These are phyloP conservation scores for Scytalopus superciliaris DNA, from an alignment of 2,113 vertebrate genomes.

Conservation along the genomic window DNA sequence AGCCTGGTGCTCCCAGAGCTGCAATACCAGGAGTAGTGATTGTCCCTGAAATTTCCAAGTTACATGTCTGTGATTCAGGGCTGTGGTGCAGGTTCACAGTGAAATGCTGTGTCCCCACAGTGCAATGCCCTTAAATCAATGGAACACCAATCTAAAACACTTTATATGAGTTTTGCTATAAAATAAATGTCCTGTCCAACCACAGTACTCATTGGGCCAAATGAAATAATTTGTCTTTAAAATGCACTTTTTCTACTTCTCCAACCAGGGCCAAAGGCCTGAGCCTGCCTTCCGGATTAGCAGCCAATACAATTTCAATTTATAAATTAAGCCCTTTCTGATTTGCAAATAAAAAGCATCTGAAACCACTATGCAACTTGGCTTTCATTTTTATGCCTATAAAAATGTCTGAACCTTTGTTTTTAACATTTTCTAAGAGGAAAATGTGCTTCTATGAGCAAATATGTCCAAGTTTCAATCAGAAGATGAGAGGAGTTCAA, in stretches of 20 bases:
- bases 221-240: conserved; percentile 57
- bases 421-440: conserved; percentile 63
- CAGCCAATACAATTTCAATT: conserved; percentile 8
- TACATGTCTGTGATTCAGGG: fast-evolving
- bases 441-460: conserved; percentile 35
- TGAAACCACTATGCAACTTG: conserved; percentile 60
- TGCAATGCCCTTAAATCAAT: fast-evolving
- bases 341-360: conserved; percentile 57
- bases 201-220: conserved; percentile 45
- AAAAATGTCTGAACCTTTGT: conserved; percentile 64
- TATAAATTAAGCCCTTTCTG: conserved; percentile 36
- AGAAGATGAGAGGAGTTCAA: background rate
- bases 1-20: background rate
- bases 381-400: conserved; percentile 43
- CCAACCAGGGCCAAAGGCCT: background rate
- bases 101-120: background rate
- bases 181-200: conserved; percentile 22
- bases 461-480: conserved; percentile 2
- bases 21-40: background rate
- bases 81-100: fast-evolving
- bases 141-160: background rate
- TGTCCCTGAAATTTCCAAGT: background rate
- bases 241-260: background rate
- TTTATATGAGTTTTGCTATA: background rate
- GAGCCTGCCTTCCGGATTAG: background rate